Conservation (phyloP, 2,888 invertebrate genomes). For the Plagodis pulveraria region DNA sequence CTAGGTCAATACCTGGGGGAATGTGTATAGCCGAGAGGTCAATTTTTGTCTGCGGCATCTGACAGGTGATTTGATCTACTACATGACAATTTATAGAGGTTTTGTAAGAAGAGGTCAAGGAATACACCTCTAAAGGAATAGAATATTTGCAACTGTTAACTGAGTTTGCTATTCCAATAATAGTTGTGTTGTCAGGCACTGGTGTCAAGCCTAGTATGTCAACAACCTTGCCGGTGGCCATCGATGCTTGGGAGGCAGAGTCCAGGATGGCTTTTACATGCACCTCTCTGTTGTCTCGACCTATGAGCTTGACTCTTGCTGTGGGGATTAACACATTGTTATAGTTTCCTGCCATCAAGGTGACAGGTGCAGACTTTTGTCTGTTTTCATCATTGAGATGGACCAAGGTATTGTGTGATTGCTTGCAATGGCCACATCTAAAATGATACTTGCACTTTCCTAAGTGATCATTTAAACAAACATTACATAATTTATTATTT, state of each 20-base stretch:
- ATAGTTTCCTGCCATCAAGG: slow-evolving; percentile 4
- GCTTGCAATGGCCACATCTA: slow-evolving; percentile 5
- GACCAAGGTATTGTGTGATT: slow-evolving; percentile 4
- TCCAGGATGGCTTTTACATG: slow-evolving; percentile 1
- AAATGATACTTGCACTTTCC: slow-evolving; percentile 4
- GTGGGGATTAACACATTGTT: slow-evolving; percentile 5
- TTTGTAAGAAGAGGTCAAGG: not conserved
- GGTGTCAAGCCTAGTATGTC: not conserved
- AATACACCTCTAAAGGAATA: slow-evolving; percentile 3
- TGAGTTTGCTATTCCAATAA: slow-evolving; percentile 2
- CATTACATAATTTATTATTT: slow-evolving; percentile 1
- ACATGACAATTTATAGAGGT: slow-evolving; percentile 7
- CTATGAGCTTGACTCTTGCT: slow-evolving; percentile 1
- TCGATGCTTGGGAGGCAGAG: slow-evolving; percentile 6
- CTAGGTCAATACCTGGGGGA: not conserved
- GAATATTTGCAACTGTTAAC: slow-evolving; percentile 3
- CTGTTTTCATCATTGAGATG: slow-evolving; percentile 7
- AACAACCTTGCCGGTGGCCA: slow-evolving; percentile 1
- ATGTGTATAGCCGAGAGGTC: slow-evolving; percentile 1
- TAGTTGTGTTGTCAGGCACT: not conserved
- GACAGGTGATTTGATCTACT: not conserved
- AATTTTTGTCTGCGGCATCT: too few relatives aligned
- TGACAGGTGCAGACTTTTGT: slow-evolving; percentile 3
- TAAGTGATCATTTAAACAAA: not conserved
- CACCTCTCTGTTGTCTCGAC: slow-evolving; percentile 1